Evolutionary conservation across 1,140 invertebrate genomes (phyloP).

Genomic region (Papilio aristodemus): DNA sequence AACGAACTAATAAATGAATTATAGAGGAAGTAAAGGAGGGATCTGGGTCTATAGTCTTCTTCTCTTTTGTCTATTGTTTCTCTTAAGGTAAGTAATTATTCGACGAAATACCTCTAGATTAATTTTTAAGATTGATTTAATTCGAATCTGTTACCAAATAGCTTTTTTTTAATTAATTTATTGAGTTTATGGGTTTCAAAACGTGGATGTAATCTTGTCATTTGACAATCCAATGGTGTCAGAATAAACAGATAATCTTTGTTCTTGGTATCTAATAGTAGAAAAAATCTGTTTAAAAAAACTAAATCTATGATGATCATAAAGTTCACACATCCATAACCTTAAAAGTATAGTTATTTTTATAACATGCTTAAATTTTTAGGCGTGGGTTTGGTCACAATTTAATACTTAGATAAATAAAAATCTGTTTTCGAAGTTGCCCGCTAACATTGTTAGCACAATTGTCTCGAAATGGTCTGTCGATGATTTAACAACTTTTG

Average conservation of each 20-base stretch:
- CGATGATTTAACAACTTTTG: too few relatives aligned
- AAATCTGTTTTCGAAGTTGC: too few relatives aligned
- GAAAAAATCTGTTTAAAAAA: too few relatives aligned
- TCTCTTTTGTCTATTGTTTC: constrained; percentile 19
- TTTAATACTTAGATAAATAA: too few relatives aligned
- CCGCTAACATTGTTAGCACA: too few relatives aligned
- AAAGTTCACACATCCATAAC: too few relatives aligned
- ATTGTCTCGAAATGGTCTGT: too few relatives aligned
- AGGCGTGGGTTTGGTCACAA: too few relatives aligned
- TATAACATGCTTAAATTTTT: too few relatives aligned
- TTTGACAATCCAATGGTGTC: neutral
- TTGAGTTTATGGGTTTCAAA: constrained; percentile 11
- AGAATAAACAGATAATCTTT: neutral
- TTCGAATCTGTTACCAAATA: constrained; percentile 31
- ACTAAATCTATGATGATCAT: too few relatives aligned
- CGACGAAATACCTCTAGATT: constrained; percentile 26
- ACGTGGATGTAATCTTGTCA: neutral
- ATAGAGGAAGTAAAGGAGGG: neutral
- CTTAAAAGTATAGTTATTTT: too few relatives aligned
- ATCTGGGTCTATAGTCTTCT: neutral
- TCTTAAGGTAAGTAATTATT: constrained; percentile 19
- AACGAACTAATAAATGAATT: constrained; percentile 17
- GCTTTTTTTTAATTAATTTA: constrained; percentile 32
- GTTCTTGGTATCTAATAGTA: too few relatives aligned
- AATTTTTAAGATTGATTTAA: constrained; percentile 16